These are phyloP conservation scores for Araneus ventricosus DNA, from an alignment of 1,140 invertebrate species.

Conservation along the genomic window DNA sequence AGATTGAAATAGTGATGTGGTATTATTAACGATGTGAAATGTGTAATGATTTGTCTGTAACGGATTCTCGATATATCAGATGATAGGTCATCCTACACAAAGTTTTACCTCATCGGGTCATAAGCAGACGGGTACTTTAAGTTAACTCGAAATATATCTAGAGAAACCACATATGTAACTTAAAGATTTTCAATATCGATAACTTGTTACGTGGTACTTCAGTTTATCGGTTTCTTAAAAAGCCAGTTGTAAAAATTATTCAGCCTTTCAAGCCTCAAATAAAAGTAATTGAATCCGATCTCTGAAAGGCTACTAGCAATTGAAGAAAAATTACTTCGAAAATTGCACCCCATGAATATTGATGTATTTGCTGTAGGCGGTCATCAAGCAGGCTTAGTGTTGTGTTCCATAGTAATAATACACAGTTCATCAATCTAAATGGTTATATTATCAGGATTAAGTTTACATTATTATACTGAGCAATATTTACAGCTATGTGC, in stretches of 20 bases:
- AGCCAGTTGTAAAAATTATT: background rate
- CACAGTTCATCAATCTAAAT: no score
- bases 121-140: background rate
- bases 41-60: background rate
- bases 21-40: background rate
- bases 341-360: slow-evolving; percentile 18
- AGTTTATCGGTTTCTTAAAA: background rate
- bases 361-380: background rate
- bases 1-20: background rate
- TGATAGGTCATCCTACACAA: background rate
- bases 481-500: no score
- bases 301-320: background rate
- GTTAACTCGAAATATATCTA: background rate
- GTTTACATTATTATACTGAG: no score
- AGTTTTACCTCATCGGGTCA: background rate
- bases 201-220: background rate
- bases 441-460: no score
- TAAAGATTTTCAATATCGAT: background rate
- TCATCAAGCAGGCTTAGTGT: no score
- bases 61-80: background rate
- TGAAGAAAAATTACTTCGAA: background rate
- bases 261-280: background rate
- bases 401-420: no score
- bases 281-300: background rate
- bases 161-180: no score